phyloP scores from a whole-genome alignment of 2,113 vertebrate genomes.

The Triplophysa tibetana region DNA sequence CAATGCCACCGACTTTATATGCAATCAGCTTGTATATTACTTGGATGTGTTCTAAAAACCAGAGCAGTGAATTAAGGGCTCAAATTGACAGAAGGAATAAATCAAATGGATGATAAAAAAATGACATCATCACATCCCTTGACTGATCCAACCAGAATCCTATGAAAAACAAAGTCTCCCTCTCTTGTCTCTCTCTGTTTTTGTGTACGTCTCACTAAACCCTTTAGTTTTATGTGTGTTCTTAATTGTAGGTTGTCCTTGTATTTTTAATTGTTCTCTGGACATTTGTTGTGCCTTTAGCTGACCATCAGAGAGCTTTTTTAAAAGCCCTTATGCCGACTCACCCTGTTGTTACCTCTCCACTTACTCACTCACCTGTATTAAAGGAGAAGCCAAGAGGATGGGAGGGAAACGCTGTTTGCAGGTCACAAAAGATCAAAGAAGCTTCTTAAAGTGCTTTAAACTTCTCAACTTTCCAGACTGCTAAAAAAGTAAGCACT shows the following conservation, averaged over 20 bases:
- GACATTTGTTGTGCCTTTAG: constrained; percentile 26
- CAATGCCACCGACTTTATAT: constrained; percentile 63
- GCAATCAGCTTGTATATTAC: constrained; percentile 72
- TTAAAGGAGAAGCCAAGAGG: constrained; percentile 42
- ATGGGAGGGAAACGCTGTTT: not conserved
- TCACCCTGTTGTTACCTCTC: constrained; percentile 48
- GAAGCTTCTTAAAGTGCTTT: constrained; percentile 15
- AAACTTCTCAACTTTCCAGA: constrained; percentile 16
- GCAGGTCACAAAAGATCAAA: constrained; percentile 37
- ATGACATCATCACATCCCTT: constrained; percentile 67
- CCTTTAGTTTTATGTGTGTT: constrained; percentile 38
- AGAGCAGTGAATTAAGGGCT: constrained; percentile 64
- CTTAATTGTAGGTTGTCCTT: constrained; percentile 39
- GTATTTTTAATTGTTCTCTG: constrained; percentile 33
- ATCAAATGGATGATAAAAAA: constrained; percentile 66
- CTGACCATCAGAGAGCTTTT: constrained; percentile 38
- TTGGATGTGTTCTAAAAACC: constrained; percentile 68
- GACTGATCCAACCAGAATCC: constrained; percentile 54
- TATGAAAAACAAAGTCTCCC: constrained; percentile 33
- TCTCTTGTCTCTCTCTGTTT: constrained; percentile 44
- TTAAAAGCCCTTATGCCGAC: constrained; percentile 51
- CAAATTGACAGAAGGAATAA: constrained; percentile 68
- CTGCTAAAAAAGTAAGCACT: constrained; percentile 6
- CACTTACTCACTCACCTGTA: constrained; percentile 50
- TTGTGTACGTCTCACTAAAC: not conserved